Evolutionary conservation across 2,797 vertebrate genomes (phyloP), one percentile per base, ranked within the genome.

Genomic region (Pogonophryne albipinna): DNA sequence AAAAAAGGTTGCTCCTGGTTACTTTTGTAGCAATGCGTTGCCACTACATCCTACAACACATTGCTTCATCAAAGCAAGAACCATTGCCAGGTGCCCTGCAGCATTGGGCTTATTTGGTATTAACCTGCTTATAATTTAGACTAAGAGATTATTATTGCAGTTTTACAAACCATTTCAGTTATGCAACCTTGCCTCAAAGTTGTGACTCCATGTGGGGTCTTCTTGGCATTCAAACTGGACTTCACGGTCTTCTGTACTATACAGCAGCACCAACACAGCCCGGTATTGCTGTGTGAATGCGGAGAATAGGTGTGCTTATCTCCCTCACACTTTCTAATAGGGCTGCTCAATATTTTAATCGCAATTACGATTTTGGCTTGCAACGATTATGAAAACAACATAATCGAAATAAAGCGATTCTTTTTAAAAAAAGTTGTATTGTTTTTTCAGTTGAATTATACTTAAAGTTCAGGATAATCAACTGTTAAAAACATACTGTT

Each of bases 221-320:
- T 85, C 76, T 85, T 79, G 59, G 55, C 55, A n/a, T 78, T 75
- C n/a, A 3, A 46, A 50, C 70, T 70, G 49, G 69, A 83, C 65
- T 50, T 47, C 10, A 49, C 55, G 71, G 17, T 53, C 49, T 59
- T 65, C 51, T 79, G 53, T 46, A 71, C 49, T 38, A 34, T 71
- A 66, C 58, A 84, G 44, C 77, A 78, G 72, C 41, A 57, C 67
- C 23, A 50, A n/a, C 20, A 1, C 58, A 68, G 76, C 61, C 65
- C 66, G 23, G 53, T 34, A 10, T 65, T 17, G 79, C 74, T 52
- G 68, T 60, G 46, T 77, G 71, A 79, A 77, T 68, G 55, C 10
- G 52, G 2, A 44, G 38, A 81, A 52, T 44, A 10, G 9, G 12
- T 71, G 51, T 47, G 59, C 75, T 71, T 51, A 45, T 57, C 75